These are phyloP conservation scores for Cephalopterus ornatus DNA, from an alignment of 2,113 vertebrate genomes.

Conservation along the genomic window DNA sequence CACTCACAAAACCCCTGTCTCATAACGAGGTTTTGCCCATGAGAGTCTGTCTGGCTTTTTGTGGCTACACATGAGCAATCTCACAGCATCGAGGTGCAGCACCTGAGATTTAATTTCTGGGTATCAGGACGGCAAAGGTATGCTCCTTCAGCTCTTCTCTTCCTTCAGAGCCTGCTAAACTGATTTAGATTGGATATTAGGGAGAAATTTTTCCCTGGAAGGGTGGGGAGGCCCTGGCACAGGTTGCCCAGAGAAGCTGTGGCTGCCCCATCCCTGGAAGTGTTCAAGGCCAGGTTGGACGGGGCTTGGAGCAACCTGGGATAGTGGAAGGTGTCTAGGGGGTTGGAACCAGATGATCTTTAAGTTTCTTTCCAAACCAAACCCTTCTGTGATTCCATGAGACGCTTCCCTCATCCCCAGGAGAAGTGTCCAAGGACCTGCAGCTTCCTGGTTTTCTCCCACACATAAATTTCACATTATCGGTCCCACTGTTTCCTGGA, in stretches of 20 bases:
- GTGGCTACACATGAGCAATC: too few species aligned
- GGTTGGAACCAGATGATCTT: too few species aligned
- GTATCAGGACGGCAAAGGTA: background rate
- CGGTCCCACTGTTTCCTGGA: background rate
- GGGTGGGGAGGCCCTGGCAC: fast-evolving
- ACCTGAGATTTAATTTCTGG: background rate
- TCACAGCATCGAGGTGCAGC: background rate
- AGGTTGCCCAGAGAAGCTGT: background rate
- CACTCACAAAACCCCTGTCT: background rate
- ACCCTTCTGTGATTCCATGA: background rate
- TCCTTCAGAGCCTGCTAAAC: background rate
- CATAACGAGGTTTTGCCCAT: background rate
- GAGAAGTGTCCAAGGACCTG: background rate
- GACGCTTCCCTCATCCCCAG: background rate
- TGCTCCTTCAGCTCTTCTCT: background rate
- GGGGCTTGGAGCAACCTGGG: background rate
- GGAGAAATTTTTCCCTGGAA: background rate
- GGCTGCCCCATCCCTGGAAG: background rate
- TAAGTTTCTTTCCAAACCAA: background rate
- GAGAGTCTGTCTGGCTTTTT: background rate
- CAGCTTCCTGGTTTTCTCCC: background rate
- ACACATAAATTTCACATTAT: background rate
- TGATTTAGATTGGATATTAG: background rate
- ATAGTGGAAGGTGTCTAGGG: background rate
- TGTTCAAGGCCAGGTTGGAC: fast-evolving